Conservation (phyloP, 2,113 vertebrate species). For the Apaloderma vittatum region DNA sequence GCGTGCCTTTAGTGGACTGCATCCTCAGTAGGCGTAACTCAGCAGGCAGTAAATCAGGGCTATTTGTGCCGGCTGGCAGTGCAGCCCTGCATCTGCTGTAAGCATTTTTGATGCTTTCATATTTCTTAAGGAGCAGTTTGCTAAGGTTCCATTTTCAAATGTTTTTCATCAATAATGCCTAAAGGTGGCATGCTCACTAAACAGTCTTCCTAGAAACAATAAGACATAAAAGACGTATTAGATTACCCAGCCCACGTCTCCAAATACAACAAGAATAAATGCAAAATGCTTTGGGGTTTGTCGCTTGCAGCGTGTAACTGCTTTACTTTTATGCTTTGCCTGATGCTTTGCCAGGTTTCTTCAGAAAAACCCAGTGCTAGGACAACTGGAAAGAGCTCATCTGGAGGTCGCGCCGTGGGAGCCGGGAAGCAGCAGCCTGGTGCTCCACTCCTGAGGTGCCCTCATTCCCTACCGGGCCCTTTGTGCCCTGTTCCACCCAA, state of each 20-base stretch:
- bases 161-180: conserved; percentile 13
- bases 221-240: conserved; percentile 15
- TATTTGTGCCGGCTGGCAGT: neutral
- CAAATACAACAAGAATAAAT: conserved; percentile 4
- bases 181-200: conserved; percentile 34
- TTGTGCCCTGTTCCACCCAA: neutral
- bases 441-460: neutral
- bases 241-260: neutral
- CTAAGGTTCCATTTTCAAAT: neutral
- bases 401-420: neutral
- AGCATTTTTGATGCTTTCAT: neutral
- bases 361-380: neutral
- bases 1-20: neutral
- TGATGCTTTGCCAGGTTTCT: neutral
- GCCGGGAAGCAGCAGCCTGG: neutral
- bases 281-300: neutral
- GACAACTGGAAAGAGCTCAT: neutral
- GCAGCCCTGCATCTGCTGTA: neutral
- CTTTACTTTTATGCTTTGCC: neutral
- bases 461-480: neutral
- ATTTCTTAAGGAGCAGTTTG: neutral
- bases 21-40: neutral
- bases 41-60: neutral
- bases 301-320: neutral
- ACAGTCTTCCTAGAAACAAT: conserved; percentile 30